These are phyloP conservation scores for Lacerta agilis DNA, from an alignment of 2,797 vertebrate genomes.

Conservation along the genomic window DNA sequence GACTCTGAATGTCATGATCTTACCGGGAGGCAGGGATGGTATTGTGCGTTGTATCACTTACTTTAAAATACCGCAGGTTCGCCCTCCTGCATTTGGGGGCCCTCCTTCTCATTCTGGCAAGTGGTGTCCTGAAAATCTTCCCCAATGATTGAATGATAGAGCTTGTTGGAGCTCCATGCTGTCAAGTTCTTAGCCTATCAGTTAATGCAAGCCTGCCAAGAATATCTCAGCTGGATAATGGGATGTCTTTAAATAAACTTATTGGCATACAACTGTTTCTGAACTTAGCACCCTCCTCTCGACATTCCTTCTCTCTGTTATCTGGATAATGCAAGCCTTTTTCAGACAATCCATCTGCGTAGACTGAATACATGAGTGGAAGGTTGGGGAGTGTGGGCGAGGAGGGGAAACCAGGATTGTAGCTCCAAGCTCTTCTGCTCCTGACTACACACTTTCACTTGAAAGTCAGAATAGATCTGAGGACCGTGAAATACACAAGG, in stretches of 20 bases:
- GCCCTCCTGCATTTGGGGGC: too few relatives aligned
- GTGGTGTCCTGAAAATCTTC: neutral
- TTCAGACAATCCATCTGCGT: neutral
- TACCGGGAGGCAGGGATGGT: too few relatives aligned
- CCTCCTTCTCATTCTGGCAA: too few relatives aligned
- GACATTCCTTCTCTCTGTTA: neutral
- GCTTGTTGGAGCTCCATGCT: neutral
- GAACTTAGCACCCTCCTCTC: neutral
- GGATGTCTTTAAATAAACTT: neutral
- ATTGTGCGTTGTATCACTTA: too few relatives aligned
- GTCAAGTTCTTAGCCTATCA: neutral
- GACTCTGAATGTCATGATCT: too few relatives aligned
- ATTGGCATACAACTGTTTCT: neutral
- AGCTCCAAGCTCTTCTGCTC: neutral
- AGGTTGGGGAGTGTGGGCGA: too few relatives aligned
- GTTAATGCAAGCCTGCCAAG: neutral
- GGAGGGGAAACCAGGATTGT: neutral
- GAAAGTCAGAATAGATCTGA: neutral
- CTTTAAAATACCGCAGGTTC: too few relatives aligned
- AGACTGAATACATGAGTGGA: neutral
- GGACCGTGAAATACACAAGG: neutral
- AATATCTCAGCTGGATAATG: neutral
- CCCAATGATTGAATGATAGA: neutral
- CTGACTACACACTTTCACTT: neutral
- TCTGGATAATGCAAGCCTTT: neutral